Base-by-base conservation (phyloP, 2,888 invertebrate species). In the Tineola bisselliella region DNA sequence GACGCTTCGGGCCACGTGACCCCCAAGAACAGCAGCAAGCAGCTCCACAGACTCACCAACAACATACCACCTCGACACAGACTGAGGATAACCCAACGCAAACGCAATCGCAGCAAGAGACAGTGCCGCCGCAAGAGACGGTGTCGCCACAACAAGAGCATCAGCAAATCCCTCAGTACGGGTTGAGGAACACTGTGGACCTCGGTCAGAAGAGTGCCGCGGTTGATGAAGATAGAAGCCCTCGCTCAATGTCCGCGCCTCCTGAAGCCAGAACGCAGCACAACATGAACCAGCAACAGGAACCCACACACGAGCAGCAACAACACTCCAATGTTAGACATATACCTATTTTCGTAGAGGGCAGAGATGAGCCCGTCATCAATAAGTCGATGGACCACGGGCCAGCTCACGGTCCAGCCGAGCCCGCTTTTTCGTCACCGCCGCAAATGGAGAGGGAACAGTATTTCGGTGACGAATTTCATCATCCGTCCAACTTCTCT, bases 261-360 rank as follows among this genome's bases (percentile, higher is more conserved):
- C 93, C 93, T 61, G 91, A n/a, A 12, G 31, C 58, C 25, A 56
- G 38, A 38, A 38, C 38, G 38, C 38, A 38, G 2, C 10, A 48
- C n/a, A 18, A 10, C 38, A 38, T 38, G 38, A 38, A n/a, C 10
- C 38, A 38, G 38, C 38, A 25, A 90, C 72, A 88, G 79, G 66
- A 78, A 83, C 63, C 56, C 70, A 75, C 64, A 69, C 69, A 61
- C 72, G 74, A 72, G 75, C 64, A 67, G 71, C 69, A 72, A 63
- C 78, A 70, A 62, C 72, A 81, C 65, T 81, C 89, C 52, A 91
- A 90, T 68, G 92, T 94, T 58, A 89, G 95, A 64, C 93, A 94
- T 70, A 95, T 96, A 77, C 96, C 96, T 18, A 96, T 96, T 65
- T 93, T 93, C 71, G 93, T 96, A 0, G 96, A 96, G 78, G 95